Conservation (phyloP, 1,140 invertebrate genomes). For the Lutraria rhynchaena region DNA sequence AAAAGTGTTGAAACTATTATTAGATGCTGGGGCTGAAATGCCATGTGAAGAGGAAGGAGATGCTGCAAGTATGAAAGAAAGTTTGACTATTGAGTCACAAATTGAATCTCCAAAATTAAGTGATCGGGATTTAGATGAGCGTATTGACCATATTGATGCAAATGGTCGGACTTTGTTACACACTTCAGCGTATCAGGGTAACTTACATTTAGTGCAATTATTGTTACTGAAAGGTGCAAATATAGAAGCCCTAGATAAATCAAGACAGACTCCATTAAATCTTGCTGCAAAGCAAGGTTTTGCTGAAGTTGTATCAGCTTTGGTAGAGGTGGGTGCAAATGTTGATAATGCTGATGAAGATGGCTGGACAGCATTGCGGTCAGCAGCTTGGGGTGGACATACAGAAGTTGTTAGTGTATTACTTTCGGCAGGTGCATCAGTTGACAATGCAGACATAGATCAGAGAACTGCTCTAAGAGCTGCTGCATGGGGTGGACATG, state of each 20-base stretch:
- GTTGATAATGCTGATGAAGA: slow-evolving; percentile 82
- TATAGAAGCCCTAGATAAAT: slow-evolving; percentile 93
- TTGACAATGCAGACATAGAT: slow-evolving; percentile 92
- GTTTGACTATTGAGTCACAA: slow-evolving; percentile 52
- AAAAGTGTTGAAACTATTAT: slow-evolving; percentile 77
- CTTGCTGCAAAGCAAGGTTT: slow-evolving; percentile 87
- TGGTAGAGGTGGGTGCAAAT: slow-evolving; percentile 78
- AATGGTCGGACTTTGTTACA: slow-evolving; percentile 88
- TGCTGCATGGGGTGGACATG: slow-evolving; percentile 95
- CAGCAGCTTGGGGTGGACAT: slow-evolving; percentile 95
- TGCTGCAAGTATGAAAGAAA: slow-evolving; percentile 59
- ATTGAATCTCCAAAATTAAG: slow-evolving; percentile 52
- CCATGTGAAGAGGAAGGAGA: slow-evolving; percentile 63
- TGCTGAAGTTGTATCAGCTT: slow-evolving; percentile 80
- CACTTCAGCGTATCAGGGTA: slow-evolving; percentile 88
- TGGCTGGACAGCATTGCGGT: slow-evolving; percentile 83
- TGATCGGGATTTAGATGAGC: slow-evolving; percentile 66
- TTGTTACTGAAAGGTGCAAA: slow-evolving; percentile 90
- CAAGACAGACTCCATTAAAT: slow-evolving; percentile 89
- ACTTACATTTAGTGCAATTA: slow-evolving; percentile 89
- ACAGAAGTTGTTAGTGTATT: slow-evolving; percentile 88
- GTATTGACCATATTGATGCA: slow-evolving; percentile 73
- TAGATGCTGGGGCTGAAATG: slow-evolving; percentile 78
- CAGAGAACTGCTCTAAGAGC: slow-evolving; percentile 94
- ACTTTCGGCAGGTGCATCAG: slow-evolving; percentile 89